Base-by-base conservation (phyloP, 53 echinoderm and acorn worm species). In the Holothuria scabra region DNA sequence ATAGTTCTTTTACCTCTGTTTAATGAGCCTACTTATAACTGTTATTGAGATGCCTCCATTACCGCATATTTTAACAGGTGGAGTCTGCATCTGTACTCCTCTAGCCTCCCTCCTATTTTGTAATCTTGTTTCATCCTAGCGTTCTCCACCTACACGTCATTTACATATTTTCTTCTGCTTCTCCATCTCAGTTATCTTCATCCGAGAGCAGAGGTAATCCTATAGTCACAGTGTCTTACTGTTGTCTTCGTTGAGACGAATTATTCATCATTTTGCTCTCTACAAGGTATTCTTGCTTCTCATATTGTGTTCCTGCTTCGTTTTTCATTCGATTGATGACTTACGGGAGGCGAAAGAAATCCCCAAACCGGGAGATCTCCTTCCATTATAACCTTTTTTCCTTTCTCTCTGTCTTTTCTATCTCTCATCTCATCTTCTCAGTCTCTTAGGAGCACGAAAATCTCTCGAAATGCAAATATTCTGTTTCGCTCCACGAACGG, bases 401-500 rank as follows among this genome's bases (percentile, higher is more conserved):
- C 52, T 52, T 8, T 52, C 52, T 52, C 11, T 52, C 4, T 52
- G 14, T 44, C 44, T 72, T 44, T 12, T 72, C 46, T 72, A 38
- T 44, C n/a, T 44, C 48, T 72, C 48, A 25, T 23, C 48, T 72
- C 72, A 46, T 44, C 48, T 48, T 48, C 24, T 12, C 72, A 21
- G 72, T 72, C 72, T 72, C 72, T 44, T 25, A 72, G 72, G 72
- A 72, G 72, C 72, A 41, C 44, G 72, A 72, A 72, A 72, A 48
- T 46, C 48, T 72, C 72, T 31, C 72, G 46, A 72, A 72, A 72
- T 72, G 72, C 72, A 72, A 72, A 72, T 72, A 72, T 72, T 72
- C 72, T 72, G 46, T 38, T 41, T 71, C 71, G 48, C 67, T 72
- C 72, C 48, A 38, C 72, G 72, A 72, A 72, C 72, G 72, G 46